phyloP scores from a whole-genome alignment of 2,888 invertebrate genomes.

The Megamerina dolium region DNA sequence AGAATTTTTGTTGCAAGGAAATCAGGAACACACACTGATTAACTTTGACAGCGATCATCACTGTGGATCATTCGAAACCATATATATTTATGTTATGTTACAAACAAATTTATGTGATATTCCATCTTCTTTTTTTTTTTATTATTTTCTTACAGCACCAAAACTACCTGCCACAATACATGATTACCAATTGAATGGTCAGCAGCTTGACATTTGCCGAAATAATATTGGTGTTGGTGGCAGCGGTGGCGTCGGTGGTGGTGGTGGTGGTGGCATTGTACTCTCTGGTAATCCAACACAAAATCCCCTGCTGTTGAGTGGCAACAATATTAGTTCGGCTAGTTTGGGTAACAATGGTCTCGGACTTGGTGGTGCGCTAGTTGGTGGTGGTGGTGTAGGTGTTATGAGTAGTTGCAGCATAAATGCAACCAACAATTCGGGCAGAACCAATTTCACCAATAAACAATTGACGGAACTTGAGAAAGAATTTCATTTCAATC shows the following conservation, averaged over 20 bases:
- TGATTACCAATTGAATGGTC: constrained; percentile 50
- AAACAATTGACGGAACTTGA: constrained; percentile 98
- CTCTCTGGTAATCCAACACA: constrained; percentile 19
- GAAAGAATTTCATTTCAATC: constrained; percentile 99
- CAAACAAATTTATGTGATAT: constrained; percentile 21
- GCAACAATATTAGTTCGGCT: no score
- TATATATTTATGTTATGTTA: no score
- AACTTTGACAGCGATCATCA: constrained; percentile 44
- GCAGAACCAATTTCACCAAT: constrained; percentile 98
- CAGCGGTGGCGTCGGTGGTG: constrained; percentile 22
- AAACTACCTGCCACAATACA: constrained; percentile 58
- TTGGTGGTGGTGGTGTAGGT: constrained; percentile 46
- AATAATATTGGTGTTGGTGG: constrained; percentile 22
- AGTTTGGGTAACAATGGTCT: no score
- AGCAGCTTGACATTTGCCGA: constrained; percentile 45
- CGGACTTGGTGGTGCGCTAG: constrained; percentile 17
- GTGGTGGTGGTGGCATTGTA: no score
- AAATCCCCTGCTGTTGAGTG: constrained; percentile 33
- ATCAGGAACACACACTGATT: constrained; percentile 33
- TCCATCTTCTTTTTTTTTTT: constrained; percentile 5
- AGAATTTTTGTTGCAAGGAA: constrained; percentile 7
- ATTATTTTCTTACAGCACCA: constrained; percentile 54
- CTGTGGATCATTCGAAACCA: constrained; percentile 27
- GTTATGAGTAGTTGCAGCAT: constrained; percentile 37
- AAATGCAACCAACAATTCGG: constrained; percentile 66